A percentile compares a stretch with the other conserved stretches of the same genome.
Evolutionary conservation across 2,888 invertebrate genomes (phyloP).

Genomic region (Drosophila longiperda): DNA sequence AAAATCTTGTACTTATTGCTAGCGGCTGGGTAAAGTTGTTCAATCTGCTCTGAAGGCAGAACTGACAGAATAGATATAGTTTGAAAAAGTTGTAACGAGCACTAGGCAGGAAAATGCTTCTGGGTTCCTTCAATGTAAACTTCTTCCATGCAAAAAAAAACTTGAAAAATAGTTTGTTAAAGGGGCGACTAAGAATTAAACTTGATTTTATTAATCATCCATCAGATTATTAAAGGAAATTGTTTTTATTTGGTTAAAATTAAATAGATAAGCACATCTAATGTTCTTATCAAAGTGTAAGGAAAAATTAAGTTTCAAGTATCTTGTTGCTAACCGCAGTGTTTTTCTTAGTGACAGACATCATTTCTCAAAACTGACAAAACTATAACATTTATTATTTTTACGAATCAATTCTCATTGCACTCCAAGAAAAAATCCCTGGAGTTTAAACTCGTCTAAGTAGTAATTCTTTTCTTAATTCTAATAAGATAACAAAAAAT

Average conservation of each 20-base stretch:
- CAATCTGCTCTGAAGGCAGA: constrained; percentile 22
- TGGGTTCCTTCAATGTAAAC: background rate
- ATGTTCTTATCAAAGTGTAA: background rate
- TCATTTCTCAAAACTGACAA: background rate
- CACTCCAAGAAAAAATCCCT: too few relatives aligned
- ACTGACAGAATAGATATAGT: constrained; percentile 8
- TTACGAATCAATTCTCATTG: too few relatives aligned
- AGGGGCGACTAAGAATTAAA: background rate
- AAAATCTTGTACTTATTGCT: constrained; percentile 42
- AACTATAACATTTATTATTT: background rate
- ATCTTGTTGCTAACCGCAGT: background rate
- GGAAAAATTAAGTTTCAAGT: background rate
- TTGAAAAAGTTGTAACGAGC: constrained; percentile 20
- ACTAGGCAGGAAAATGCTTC: background rate
- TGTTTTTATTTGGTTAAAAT: background rate
- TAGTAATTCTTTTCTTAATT: too few relatives aligned
- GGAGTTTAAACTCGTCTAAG: too few relatives aligned
- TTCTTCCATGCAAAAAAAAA: background rate
- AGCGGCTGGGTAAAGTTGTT: constrained; percentile 17
- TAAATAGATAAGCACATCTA: background rate
- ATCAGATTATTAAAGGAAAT: background rate
- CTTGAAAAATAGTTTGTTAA: constrained; percentile 1
- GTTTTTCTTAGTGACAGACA: background rate
- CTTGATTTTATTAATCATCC: background rate
- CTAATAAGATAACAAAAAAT: too few relatives aligned